Conservation (phyloP, 2,888 invertebrate genomes). For the Thysanoteuthis rhombus region DNA sequence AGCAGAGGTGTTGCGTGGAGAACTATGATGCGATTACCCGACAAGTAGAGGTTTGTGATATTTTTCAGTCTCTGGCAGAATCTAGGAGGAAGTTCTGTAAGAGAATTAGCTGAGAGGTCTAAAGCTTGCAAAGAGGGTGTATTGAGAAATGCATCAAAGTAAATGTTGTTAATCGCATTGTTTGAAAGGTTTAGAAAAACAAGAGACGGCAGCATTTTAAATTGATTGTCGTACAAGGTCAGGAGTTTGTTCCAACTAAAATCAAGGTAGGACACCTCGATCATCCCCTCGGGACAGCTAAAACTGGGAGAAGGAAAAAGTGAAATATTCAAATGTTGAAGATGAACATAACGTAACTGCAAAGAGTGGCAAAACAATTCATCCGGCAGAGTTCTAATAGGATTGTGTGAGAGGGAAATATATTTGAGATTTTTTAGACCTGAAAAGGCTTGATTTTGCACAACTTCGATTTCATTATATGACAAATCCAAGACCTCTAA, state of each 20-base stretch:
- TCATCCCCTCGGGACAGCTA: not conserved
- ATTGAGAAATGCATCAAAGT: not conserved
- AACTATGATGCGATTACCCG: not conserved
- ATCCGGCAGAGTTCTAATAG: not conserved
- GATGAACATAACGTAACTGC: not conserved
- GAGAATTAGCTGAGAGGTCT: not conserved
- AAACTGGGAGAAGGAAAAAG: not conserved
- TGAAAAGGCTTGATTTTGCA: not conserved
- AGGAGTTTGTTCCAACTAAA: not conserved
- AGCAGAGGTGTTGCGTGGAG: not conserved
- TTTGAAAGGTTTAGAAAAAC: slow-evolving; percentile 1
- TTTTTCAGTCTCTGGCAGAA: not conserved
- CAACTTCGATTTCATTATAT: not conserved
- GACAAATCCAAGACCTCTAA: not conserved
- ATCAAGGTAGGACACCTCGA: not conserved
- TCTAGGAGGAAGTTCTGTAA: not conserved
- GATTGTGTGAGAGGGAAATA: not conserved
- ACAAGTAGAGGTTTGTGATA: not conserved
- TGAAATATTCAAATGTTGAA: not conserved
- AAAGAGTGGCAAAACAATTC: not conserved
- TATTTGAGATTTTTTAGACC: not conserved
- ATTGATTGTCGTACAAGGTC: not conserved
- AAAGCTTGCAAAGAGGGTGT: not conserved
- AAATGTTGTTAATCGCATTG: not conserved
- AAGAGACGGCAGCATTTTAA: not conserved